phyloP scores from a whole-genome alignment of 1,140 invertebrate species.

The Drosophila cardini region DNA sequence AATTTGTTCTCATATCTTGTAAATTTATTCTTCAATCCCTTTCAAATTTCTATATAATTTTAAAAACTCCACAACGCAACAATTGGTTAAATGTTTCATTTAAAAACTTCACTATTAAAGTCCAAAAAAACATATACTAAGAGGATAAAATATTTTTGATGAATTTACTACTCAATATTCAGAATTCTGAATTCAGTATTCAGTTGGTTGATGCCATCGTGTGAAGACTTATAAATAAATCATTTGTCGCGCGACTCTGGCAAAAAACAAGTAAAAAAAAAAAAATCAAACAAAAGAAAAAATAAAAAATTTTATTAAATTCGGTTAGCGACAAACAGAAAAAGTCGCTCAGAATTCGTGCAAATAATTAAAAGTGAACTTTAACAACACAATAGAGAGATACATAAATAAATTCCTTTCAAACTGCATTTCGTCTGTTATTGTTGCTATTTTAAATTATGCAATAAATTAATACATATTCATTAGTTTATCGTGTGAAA shows the following conservation, averaged over 20 bases:
- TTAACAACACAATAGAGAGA: constrained; percentile 10
- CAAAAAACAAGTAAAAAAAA: constrained; percentile 35
- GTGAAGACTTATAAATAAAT: constrained; percentile 54
- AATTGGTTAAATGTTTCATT: too few species aligned
- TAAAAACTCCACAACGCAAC: too few species aligned
- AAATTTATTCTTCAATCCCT: too few species aligned
- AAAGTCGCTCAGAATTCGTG: constrained; percentile 35
- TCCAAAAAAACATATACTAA: too few species aligned
- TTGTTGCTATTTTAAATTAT: constrained; percentile 14
- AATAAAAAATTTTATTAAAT: constrained; percentile 34
- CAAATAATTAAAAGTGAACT: constrained; percentile 34
- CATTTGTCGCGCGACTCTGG: constrained; percentile 29
- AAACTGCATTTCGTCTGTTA: constrained; percentile 5
- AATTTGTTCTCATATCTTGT: too few species aligned
- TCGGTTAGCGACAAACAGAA: constrained; percentile 22
- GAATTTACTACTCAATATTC: constrained; percentile 22
- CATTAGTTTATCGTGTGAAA: constrained; percentile 19
- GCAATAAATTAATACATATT: constrained; percentile 38
- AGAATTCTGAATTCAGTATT: constrained; percentile 21
- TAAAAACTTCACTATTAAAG: too few species aligned
- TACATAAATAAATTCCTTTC: constrained; percentile 2
- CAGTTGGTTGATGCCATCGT: constrained; percentile 41
- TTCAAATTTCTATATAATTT: too few species aligned
- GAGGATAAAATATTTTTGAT: neutral
- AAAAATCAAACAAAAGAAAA: constrained; percentile 41